Evolutionary conservation across 2,797 vertebrate species (phyloP).

Genomic region (Cossypha caffra): DNA sequence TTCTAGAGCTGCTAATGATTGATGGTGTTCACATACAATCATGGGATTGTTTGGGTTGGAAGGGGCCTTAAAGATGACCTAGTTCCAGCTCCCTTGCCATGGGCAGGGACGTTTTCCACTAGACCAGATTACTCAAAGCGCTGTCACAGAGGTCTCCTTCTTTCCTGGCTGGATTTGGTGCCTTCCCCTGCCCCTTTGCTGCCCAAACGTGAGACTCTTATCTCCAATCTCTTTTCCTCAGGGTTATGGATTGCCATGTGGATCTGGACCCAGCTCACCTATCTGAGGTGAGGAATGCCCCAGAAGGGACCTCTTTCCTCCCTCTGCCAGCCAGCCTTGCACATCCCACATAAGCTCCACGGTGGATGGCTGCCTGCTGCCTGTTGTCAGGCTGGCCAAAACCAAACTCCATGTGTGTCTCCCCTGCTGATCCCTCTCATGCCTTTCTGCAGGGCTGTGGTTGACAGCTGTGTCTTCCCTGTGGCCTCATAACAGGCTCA

Average conservation of each 20-base stretch:
- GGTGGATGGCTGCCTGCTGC: background rate
- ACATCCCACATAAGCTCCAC: background rate
- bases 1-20: background rate
- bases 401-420: background rate
- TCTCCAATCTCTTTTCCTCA: background rate
- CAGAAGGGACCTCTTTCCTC: background rate
- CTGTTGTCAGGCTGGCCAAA: background rate
- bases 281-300: background rate
- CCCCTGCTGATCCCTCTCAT: background rate
- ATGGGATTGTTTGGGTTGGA: background rate
- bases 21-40: background rate
- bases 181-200: background rate
- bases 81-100: fast-evolving
- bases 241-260: background rate
- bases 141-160: background rate
- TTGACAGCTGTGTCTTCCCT: background rate
- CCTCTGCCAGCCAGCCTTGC: background rate
- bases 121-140: background rate
- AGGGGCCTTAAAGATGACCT: background rate
- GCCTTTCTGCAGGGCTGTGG: background rate
- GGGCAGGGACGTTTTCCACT: background rate
- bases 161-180: background rate
- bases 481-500: fast-evolving
- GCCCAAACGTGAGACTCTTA: background rate
- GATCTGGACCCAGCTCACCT: background rate